These are phyloP conservation scores for Flexamia atlantica DNA, from an alignment of 2,888 invertebrate species.

Conservation along the genomic window DNA sequence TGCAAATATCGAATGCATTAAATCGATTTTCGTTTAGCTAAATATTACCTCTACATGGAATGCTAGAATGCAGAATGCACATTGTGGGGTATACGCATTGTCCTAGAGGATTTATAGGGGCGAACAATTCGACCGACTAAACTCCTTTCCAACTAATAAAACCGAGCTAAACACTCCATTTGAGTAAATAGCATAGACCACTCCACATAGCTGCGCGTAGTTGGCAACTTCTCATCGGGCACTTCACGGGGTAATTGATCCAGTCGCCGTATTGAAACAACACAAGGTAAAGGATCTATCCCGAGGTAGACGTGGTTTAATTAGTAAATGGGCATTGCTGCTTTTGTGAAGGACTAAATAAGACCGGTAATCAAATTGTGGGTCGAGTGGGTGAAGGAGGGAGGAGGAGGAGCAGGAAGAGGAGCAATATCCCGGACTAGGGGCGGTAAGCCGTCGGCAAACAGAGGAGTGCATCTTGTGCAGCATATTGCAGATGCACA, in stretches of 20 bases:
- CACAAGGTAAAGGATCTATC: not conserved
- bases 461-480: slow-evolving; percentile 61
- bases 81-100: too few species aligned
- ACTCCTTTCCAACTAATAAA: slow-evolving; percentile 19
- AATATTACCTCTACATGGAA: too few species aligned
- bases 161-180: slow-evolving; percentile 17
- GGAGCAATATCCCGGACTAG: slow-evolving; percentile 32
- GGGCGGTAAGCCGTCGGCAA: slow-evolving; percentile 57
- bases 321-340: slow-evolving; percentile 30
- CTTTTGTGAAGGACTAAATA: slow-evolving; percentile 35
- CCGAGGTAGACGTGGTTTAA: not conserved
- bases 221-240: not conserved
- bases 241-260: not conserved
- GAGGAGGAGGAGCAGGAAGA: not conserved
- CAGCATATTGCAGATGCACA: slow-evolving; percentile 55
- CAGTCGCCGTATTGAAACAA: not conserved
- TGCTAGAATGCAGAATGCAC: not conserved
- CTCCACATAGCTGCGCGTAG: slow-evolving; percentile 2
- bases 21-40: too few species aligned
- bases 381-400: slow-evolving; percentile 25
- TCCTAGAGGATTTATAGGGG: too few species aligned
- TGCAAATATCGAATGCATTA: too few species aligned
- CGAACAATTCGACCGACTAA: not conserved
- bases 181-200: not conserved
- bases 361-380: slow-evolving; percentile 58